Percentiles rank a stretch among this genome's conserved stretches.
These are phyloP conservation scores for Idris sp. DNA, from an alignment of 1,140 invertebrate genomes.

Conservation along the genomic window DNA sequence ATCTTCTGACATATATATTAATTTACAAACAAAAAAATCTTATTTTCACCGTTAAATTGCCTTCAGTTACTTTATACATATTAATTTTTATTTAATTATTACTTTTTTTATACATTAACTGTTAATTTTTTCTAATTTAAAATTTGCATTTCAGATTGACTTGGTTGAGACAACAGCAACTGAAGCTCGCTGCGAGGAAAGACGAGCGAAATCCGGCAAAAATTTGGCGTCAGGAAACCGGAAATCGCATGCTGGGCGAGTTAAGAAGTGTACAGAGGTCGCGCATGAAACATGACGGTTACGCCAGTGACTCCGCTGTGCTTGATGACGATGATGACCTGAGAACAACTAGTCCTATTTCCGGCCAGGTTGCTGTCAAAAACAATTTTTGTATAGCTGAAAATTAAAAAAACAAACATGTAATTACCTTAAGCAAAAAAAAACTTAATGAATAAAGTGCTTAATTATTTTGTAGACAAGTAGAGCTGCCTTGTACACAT, in stretches of 20 bases:
- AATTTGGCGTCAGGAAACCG: conserved; percentile 84
- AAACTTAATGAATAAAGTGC: too few relatives aligned
- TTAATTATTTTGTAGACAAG: too few relatives aligned
- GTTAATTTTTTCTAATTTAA: too few relatives aligned
- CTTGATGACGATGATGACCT: conserved; percentile 82
- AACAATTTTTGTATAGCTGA: too few relatives aligned
- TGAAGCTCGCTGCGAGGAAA: conserved; percentile 83
- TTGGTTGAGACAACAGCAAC: conserved; percentile 88
- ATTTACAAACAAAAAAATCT: too few relatives aligned
- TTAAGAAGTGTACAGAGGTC: conserved; percentile 80
- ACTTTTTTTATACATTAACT: too few relatives aligned
- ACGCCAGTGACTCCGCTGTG: conserved; percentile 87
- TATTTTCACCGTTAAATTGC: too few relatives aligned
- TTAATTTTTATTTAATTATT: too few relatives aligned
- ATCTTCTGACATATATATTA: not conserved
- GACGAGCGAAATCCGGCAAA: conserved; percentile 82
- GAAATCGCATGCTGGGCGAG: conserved; percentile 82
- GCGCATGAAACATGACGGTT: conserved; percentile 81
- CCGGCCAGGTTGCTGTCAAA: conserved; percentile 65
- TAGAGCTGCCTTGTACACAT: conserved; percentile 71
- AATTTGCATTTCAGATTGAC: conserved; percentile 77
- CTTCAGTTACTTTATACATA: too few relatives aligned
- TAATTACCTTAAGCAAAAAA: too few relatives aligned
- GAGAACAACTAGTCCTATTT: conserved; percentile 69
- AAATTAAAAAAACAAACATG: too few relatives aligned